phyloP scores from a whole-genome alignment of 2,113 vertebrate genomes.

The Oriolus oriolus region DNA sequence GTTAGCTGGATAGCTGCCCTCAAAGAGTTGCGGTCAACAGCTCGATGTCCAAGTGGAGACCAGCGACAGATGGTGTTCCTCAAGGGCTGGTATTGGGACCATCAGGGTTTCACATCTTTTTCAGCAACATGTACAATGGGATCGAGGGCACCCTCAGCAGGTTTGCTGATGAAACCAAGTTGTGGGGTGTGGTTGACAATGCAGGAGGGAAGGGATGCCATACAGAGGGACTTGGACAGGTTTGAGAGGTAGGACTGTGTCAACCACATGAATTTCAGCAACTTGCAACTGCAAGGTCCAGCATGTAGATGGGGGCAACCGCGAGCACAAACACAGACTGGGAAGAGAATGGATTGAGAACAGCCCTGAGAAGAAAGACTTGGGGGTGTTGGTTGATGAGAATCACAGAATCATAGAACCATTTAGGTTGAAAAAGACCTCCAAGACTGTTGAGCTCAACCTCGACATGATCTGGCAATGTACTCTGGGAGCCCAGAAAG shows the following conservation, averaged over 20 bases:
- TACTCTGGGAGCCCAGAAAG: background rate
- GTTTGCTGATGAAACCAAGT: background rate
- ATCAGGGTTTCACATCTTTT: background rate
- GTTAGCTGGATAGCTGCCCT: background rate
- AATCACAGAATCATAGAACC: background rate
- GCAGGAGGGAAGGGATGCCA: background rate
- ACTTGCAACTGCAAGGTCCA: background rate
- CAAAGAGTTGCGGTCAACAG: fast-evolving
- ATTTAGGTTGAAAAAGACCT: background rate
- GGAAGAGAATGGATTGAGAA: background rate
- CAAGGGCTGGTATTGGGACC: background rate
- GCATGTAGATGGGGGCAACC: background rate
- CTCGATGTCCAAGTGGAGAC: background rate
- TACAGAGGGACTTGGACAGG: background rate
- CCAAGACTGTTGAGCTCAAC: background rate
- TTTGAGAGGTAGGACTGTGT: background rate
- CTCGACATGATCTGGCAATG: background rate
- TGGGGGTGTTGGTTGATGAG: background rate
- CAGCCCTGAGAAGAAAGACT: background rate
- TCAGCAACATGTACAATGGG: background rate
- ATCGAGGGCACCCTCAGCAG: background rate
- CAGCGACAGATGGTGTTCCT: background rate
- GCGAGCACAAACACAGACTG: background rate
- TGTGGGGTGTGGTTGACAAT: background rate
- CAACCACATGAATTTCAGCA: background rate